Evolutionary conservation across 2,888 invertebrate species (phyloP), one percentile per base, ranked within the genome.

Genomic region (Opisthograptis luteolata): DNA sequence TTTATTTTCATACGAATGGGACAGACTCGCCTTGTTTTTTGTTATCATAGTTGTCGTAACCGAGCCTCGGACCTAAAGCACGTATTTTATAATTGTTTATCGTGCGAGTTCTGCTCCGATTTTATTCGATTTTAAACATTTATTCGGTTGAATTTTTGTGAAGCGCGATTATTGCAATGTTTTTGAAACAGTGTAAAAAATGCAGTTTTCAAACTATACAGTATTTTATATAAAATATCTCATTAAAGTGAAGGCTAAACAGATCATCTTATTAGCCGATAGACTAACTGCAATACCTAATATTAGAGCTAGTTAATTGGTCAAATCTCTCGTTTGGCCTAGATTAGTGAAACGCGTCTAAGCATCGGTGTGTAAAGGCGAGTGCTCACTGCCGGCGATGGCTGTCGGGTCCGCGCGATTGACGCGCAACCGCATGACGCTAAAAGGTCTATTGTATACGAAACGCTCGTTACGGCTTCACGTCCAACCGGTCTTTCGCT

Each of bases 361-460:
- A 32, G 39, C 31, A 36, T 25, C 17, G 24, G 31, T 64, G 66
- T 66, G 69, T 76, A 87, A 87, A 79, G 84, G 81, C 66, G 58
- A 62, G 66, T 69, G 67, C 74, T 68, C 80, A 84, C 79, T 69
- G 69, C 68, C 69, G 76, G 60, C 68, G 69, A 40, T 54, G 57
- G 19, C 50, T 54, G 59, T 58, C 58, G 46, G 48, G 48, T 62
- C 40, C 67, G 73, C 74, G 74, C 77, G 90, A 90, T 88, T 90
- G 90, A 90, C 90, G 81, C 76, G 70, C 77, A 74, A 76, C 79
- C 82, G 76, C 79, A 76, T 88, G 90, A 90, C 90, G 84, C 84
- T 90, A 90, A 90, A 88, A 89, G 90, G 88, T 87, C 89, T 87
- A 90, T 90, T 90, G 90, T 90, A 90, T 89, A 87, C 89, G 81